phyloP scores from a whole-genome alignment of 2,888 invertebrate genomes.

The Cheilosia soror region DNA sequence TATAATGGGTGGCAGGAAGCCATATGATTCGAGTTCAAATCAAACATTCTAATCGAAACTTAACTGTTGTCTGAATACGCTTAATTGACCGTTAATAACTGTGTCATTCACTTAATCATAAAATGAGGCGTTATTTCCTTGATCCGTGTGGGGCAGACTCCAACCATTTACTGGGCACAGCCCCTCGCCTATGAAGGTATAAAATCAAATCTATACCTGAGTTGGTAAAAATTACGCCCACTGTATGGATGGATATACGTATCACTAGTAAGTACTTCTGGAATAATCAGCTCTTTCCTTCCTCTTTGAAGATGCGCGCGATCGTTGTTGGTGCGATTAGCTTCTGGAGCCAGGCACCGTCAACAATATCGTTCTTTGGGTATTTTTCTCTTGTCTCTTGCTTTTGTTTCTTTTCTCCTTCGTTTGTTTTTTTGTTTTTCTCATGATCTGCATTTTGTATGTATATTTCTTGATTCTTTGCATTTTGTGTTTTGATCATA shows the following conservation, averaged over 20 bases:
- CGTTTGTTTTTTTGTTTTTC: background rate
- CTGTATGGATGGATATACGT: conserved; percentile 23
- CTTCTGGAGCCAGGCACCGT: conserved; percentile 56
- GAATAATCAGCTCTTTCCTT: conserved; percentile 37
- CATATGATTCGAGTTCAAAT: too few species aligned
- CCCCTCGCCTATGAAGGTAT: background rate
- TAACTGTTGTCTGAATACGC: too few species aligned
- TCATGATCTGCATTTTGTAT: background rate
- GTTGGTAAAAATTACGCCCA: conserved; percentile 20
- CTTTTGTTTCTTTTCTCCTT: conserved; percentile 23
- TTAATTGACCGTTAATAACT: too few species aligned
- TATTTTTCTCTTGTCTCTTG: conserved; percentile 18
- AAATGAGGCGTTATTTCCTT: too few species aligned
- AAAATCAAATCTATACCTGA: background rate
- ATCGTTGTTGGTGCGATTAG: conserved; percentile 38
- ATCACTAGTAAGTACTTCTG: conserved; percentile 11
- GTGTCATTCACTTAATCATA: too few species aligned
- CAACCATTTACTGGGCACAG: too few species aligned
- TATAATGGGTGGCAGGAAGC: too few species aligned
- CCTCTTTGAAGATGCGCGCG: conserved; percentile 45
- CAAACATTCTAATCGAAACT: too few species aligned
- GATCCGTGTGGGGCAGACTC: too few species aligned
- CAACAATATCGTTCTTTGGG: conserved; percentile 54
- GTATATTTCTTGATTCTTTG: conserved; percentile 37
- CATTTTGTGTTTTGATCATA: conserved; percentile 70